Evolutionary conservation across 2,797 vertebrate species (phyloP), one percentile per base, ranked within the genome.

Genomic region (Lycodopsis pacificus): DNA sequence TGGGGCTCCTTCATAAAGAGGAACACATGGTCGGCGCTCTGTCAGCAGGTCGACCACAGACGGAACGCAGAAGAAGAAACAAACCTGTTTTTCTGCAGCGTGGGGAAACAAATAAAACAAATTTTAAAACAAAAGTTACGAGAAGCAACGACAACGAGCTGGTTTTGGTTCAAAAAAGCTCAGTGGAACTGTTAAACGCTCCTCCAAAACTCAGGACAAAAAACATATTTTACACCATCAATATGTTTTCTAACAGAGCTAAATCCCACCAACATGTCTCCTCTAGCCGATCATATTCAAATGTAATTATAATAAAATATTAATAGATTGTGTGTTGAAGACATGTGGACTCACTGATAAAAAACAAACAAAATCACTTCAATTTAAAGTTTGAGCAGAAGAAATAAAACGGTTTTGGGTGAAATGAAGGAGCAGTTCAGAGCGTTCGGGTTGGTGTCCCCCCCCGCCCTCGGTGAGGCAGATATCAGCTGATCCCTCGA

Each of bases 401-500:
- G 5, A 36, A 36, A 8, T 36, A 6, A n/a, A 32, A 34, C 4
- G 6, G 36, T 42, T 63, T 53, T 22, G 30, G 42, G 38, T 19
- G 17, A 32, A 56, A 56, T 22, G 27, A 27, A n/a, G 17, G 5
- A 32, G 49, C 20, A 5, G 22, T 38, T 38, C 48, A 40, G 38
- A 64, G 34, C 19, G 17, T 64, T 34, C 59, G 65, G 25, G 65
- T 58, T 32, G 30, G 5, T 38, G 57, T 12, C 36, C 1, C 2
- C 34, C 46, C 9, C 25, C 2, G 9, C 46, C 67, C 62, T 6
- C 64, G 3, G 49, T 3, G 63, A 54, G 64, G 36, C 75, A 77
- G 56, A 67, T 76, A 79, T 76, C 69, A 80, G 69, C 71, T 73
- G 77, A 73, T 74, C 71, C 54, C 56, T 70, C 58, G 49, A 32